These are phyloP conservation scores for Rotaria macrura DNA, from an alignment of 2,888 invertebrate genomes.

Conservation along the genomic window DNA sequence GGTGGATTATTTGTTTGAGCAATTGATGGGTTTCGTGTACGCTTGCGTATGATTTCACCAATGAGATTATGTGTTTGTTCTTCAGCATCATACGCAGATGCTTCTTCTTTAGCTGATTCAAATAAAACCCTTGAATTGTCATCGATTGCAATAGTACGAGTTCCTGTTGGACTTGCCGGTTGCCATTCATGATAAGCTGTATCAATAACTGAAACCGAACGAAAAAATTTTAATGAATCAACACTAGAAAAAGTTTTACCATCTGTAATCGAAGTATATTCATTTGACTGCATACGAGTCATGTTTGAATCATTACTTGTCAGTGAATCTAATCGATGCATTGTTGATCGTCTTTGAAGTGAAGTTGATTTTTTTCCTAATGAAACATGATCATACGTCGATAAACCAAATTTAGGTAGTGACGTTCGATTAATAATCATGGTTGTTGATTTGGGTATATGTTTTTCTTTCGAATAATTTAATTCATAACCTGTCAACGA, in stretches of 20 bases:
- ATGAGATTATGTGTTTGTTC: slow-evolving; percentile 14
- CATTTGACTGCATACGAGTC: neutral
- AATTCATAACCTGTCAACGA: neutral
- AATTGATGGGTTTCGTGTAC: neutral
- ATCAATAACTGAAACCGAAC: neutral
- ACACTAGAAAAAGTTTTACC: neutral
- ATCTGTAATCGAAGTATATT: slow-evolving; percentile 7
- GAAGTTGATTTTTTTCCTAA: neutral
- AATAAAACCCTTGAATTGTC: neutral
- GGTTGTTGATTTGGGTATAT: neutral
- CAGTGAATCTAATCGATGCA: neutral
- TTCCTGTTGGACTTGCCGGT: neutral
- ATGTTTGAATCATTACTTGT: neutral
- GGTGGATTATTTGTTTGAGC: neutral
- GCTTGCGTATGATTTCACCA: neutral
- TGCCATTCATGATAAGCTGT: neutral
- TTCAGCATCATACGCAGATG: neutral
- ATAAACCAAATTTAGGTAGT: neutral
- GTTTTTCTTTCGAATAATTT: neutral
- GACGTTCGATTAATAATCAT: neutral
- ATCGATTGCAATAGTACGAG: neutral
- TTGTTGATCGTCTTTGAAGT: neutral
- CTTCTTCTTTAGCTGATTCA: neutral
- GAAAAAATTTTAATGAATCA: neutral
- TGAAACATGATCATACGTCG: neutral